These are phyloP conservation scores for Falco rusticolus DNA, from an alignment of 2,797 vertebrate species.

Conservation along the genomic window DNA sequence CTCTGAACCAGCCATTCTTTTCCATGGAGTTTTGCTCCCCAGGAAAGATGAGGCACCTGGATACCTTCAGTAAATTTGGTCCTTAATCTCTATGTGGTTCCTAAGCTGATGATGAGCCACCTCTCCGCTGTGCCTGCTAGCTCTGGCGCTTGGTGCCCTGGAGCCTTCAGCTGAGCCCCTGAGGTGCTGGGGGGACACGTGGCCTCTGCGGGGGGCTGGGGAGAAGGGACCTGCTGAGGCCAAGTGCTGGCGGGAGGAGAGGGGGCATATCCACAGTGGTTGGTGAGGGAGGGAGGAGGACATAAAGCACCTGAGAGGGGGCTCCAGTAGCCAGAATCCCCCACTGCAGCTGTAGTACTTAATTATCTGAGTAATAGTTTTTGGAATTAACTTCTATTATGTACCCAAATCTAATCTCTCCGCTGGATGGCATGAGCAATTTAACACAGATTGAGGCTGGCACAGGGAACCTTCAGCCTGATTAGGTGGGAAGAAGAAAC, in stretches of 20 bases:
- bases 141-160: background rate
- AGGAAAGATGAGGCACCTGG: background rate
- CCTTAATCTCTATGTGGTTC: background rate
- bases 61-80: background rate
- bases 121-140: accelerated
- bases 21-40: background rate
- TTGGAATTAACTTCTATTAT: background rate
- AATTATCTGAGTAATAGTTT: constrained; percentile 3
- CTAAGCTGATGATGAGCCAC: accelerated
- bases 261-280: background rate
- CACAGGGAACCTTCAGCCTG: background rate
- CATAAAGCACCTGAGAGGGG: background rate
- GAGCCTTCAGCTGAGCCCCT: background rate
- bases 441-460: constrained; percentile 39
- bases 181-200: background rate
- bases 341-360: background rate
- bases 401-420: background rate
- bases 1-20: background rate
- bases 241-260: background rate
- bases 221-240: background rate
- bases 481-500: background rate
- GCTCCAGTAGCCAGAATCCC: background rate
- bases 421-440: background rate
- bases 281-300: background rate
- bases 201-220: background rate